phyloP scores from a whole-genome alignment of 2,113 vertebrate genomes.

The Zeus faber region DNA sequence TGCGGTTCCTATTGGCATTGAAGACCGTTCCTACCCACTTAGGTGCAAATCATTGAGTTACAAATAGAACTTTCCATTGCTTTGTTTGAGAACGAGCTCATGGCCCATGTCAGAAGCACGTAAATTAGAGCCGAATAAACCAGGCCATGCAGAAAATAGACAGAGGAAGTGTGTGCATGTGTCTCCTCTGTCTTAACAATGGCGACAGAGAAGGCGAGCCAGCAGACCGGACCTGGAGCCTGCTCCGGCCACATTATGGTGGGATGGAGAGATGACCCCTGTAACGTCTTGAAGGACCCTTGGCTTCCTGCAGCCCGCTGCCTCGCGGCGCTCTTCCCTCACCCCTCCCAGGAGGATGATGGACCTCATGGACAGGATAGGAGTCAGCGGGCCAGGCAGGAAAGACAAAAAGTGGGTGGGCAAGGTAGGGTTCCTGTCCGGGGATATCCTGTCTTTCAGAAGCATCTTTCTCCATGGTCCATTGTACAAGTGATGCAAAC shows the following conservation, averaged over 20 bases:
- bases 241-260: background rate
- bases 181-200: slow-evolving; percentile 64
- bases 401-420: slow-evolving; percentile 36
- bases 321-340: slow-evolving; percentile 20
- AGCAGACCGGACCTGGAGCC: slow-evolving; percentile 42
- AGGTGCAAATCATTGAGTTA: slow-evolving; percentile 36
- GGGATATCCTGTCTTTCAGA: slow-evolving; percentile 78
- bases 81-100: slow-evolving; percentile 26
- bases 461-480: slow-evolving; percentile 27
- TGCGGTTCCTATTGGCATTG: too few relatives aligned
- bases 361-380: slow-evolving; percentile 55
- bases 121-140: slow-evolving; percentile 60
- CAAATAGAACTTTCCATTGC: slow-evolving; percentile 25
- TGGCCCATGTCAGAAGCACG: slow-evolving; percentile 28
- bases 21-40: background rate
- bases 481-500: slow-evolving; percentile 18
- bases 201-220: slow-evolving; percentile 29
- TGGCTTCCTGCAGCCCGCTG: slow-evolving; percentile 57
- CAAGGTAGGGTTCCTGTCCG: slow-evolving; percentile 57
- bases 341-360: slow-evolving; percentile 29
- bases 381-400: slow-evolving; percentile 56
- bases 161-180: slow-evolving; percentile 56
- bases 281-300: slow-evolving; percentile 63
- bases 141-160: slow-evolving; percentile 63
- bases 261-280: slow-evolving; percentile 57